Conservation (phyloP, 2,888 invertebrate species). For the Malthinus seriepunctatus region DNA sequence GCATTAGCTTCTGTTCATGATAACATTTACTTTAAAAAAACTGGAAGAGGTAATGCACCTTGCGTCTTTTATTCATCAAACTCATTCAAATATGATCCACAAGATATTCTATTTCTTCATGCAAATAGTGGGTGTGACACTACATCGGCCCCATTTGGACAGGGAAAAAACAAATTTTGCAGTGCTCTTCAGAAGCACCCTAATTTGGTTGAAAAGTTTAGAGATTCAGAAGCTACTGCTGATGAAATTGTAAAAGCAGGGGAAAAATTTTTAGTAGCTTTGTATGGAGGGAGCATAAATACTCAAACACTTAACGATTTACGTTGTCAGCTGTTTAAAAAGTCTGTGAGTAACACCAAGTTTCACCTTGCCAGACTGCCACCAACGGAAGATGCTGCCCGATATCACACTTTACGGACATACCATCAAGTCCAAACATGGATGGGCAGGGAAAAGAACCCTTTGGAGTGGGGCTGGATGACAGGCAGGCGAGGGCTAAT, state of each 20-base stretch:
- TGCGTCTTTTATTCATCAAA: constrained; percentile 7
- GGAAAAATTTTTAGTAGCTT: constrained; percentile 3
- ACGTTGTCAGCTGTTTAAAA: constrained; percentile 1
- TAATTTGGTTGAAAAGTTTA: neutral
- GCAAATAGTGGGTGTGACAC: constrained; percentile 17
- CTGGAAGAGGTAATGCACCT: constrained; percentile 15
- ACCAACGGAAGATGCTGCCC: constrained; percentile 22
- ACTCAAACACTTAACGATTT: neutral
- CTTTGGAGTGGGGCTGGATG: constrained; percentile 31
- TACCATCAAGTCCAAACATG: constrained; percentile 13
- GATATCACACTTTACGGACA: constrained; percentile 18
- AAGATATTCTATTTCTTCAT: constrained; percentile 17
- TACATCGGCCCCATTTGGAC: constrained; percentile 13
- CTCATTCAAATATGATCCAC: neutral
- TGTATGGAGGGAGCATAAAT: constrained; percentile 8
- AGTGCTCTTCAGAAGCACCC: neutral
- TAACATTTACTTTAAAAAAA: constrained; percentile 14
- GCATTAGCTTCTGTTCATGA: constrained; percentile 11
- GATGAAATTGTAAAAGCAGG: constrained; percentile 12
- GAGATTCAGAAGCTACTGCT: constrained; percentile 10
- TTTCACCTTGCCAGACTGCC: constrained; percentile 14
- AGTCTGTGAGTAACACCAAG: neutral
- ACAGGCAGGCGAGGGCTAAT: constrained; percentile 11
- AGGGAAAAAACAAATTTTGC: neutral
- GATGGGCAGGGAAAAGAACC: constrained; percentile 10